These are phyloP conservation scores for Allolobophora icterica DNA, from an alignment of 2,888 invertebrate genomes.

Conservation along the genomic window DNA sequence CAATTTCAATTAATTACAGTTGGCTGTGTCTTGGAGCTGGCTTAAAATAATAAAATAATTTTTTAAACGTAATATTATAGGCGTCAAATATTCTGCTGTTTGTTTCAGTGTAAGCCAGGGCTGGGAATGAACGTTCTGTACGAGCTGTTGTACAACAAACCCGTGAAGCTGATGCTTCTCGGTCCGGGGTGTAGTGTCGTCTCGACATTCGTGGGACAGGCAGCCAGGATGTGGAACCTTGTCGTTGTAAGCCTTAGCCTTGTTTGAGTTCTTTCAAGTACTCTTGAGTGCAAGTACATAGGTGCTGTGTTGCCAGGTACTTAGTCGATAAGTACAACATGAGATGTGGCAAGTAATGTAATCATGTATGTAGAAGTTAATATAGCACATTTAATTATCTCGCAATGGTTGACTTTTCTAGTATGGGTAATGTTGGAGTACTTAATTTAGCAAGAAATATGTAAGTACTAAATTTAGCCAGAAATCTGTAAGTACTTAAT, in stretches of 20 bases:
- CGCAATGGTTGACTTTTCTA: too few species aligned
- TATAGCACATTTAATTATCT: too few species aligned
- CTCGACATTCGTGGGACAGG: constrained; percentile 97
- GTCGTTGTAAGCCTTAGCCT: constrained; percentile 87
- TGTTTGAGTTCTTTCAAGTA: neutral
- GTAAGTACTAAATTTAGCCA: too few species aligned
- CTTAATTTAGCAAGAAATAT: too few species aligned
- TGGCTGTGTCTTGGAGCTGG: too few species aligned
- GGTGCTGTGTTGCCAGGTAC: too few species aligned
- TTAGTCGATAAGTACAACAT: too few species aligned
- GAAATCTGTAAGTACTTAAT: too few species aligned
- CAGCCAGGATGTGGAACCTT: constrained; percentile 99
- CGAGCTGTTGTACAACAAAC: constrained; percentile 87
- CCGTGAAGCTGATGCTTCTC: constrained; percentile 75
- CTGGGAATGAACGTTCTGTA: constrained; percentile 97
- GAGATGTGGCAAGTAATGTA: too few species aligned
- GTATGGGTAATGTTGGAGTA: too few species aligned
- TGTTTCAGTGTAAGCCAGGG: constrained; percentile 90
- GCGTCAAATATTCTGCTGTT: neutral
- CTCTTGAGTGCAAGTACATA: neutral
- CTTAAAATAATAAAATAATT: neutral
- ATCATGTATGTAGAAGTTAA: too few species aligned
- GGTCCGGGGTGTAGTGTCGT: constrained; percentile 95
- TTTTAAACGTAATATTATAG: neutral
- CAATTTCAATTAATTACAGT: too few species aligned